Percentiles rank a stretch among this genome's conserved stretches.
Evolutionary conservation across 2,797 vertebrate genomes (phyloP).

Genomic region (Carduelis carduelis): DNA sequence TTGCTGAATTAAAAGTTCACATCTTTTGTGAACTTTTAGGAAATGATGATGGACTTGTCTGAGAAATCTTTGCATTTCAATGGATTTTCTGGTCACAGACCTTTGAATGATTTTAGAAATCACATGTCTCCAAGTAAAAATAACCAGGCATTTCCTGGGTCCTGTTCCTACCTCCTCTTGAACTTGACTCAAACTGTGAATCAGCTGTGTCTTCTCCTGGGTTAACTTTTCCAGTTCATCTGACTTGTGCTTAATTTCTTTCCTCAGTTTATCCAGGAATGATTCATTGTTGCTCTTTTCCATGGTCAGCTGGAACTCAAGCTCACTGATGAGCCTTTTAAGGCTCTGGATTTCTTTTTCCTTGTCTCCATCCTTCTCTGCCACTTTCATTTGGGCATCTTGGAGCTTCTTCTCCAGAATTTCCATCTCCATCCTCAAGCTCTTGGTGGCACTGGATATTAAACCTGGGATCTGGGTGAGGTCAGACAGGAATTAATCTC

Average conservation of each 20-base stretch:
- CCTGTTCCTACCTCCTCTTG: constrained; percentile 81
- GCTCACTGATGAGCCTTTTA: constrained; percentile 64
- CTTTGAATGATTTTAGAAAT: not conserved
- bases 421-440: constrained; percentile 69
- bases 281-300: constrained; percentile 69
- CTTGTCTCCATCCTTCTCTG: constrained; percentile 72
- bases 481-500: not conserved
- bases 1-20: not conserved
- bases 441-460: constrained; percentile 70
- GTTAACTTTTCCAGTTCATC: constrained; percentile 77
- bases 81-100: not conserved
- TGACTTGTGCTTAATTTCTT: constrained; percentile 75
- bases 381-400: constrained; percentile 56
- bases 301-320: constrained; percentile 71
- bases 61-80: not conserved
- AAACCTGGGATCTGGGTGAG: constrained; percentile 74
- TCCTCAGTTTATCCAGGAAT: constrained; percentile 68
- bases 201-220: constrained; percentile 74
- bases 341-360: constrained; percentile 73
- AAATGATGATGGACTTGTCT: not conserved
- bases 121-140: not conserved
- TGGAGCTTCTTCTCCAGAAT: constrained; percentile 71
- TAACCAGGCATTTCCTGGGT: not conserved
- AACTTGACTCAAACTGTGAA: constrained; percentile 71
- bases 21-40: not conserved